These are phyloP conservation scores for Ceratothoa steindachneri DNA, from an alignment of 2,888 invertebrate species.

Conservation along the genomic window DNA sequence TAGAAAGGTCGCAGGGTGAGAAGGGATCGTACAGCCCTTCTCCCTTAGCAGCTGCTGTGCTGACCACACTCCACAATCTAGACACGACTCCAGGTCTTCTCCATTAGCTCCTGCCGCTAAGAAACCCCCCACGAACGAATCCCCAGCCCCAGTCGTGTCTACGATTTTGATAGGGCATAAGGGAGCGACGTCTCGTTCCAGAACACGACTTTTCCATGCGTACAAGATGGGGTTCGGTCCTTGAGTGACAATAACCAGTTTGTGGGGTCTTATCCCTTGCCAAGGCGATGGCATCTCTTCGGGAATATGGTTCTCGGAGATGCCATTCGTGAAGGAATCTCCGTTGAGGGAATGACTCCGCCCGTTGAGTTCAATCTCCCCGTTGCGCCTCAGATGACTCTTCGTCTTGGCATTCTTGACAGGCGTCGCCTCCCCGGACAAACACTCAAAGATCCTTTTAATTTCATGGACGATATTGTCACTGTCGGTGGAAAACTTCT, in stretches of 20 bases:
- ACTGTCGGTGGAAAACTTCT: neutral
- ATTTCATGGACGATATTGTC: slow-evolving; percentile 25
- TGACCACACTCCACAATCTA: slow-evolving; percentile 43
- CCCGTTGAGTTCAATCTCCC: neutral
- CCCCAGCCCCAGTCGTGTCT: slow-evolving; percentile 63
- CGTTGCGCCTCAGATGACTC: neutral
- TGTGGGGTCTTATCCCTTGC: slow-evolving; percentile 48
- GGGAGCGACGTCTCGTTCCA: slow-evolving; percentile 53
- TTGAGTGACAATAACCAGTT: slow-evolving; percentile 64
- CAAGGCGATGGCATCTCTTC: neutral
- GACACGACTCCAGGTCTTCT: slow-evolving; percentile 54
- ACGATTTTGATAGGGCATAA: slow-evolving; percentile 54
- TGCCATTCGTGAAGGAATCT: neutral
- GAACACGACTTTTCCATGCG: slow-evolving; percentile 49
- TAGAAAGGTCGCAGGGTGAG: slow-evolving; percentile 32
- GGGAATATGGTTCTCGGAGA: neutral
- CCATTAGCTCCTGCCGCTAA: slow-evolving; percentile 56
- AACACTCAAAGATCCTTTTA: slow-evolving; percentile 7
- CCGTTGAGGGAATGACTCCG: neutral
- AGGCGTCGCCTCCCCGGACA: neutral
- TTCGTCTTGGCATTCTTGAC: slow-evolving; percentile 16
- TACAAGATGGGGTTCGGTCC: slow-evolving; percentile 60
- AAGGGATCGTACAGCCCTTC: slow-evolving; percentile 41
- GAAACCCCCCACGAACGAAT: slow-evolving; percentile 62
- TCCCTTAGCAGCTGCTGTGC: slow-evolving; percentile 37